phyloP scores from a whole-genome alignment of 2,113 vertebrate species.

The Dasyprocta punctata region DNA sequence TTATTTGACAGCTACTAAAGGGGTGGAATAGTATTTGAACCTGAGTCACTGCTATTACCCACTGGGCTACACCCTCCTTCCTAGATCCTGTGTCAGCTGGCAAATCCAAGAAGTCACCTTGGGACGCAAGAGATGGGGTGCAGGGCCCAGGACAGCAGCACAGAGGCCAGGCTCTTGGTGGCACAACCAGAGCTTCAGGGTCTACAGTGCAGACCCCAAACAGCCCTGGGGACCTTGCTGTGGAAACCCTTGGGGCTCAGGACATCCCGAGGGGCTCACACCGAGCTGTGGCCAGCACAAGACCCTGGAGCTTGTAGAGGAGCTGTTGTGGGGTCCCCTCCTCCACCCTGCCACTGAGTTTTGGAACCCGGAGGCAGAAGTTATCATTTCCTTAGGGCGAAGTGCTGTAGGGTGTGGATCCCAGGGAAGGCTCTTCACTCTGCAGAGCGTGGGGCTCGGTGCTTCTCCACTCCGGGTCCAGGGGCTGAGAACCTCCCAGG shows the following conservation, averaged over 20 bases:
- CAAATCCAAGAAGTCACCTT: neutral
- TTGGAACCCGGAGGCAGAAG: neutral
- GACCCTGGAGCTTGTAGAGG: neutral
- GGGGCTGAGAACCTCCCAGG: too few species aligned
- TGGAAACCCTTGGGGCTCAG: neutral
- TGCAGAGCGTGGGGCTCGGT: neutral
- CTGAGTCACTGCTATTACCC: neutral
- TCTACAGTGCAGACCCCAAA: neutral
- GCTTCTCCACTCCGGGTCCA: neutral
- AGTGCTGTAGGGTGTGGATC: neutral
- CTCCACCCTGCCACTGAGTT: neutral
- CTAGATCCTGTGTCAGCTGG: neutral
- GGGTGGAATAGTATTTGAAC: neutral
- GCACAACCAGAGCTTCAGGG: accelerated
- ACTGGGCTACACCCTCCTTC: neutral
- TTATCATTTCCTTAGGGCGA: neutral
- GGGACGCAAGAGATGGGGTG: neutral
- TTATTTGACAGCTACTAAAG: neutral
- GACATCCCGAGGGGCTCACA: neutral
- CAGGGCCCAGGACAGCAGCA: neutral
- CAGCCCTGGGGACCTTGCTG: neutral
- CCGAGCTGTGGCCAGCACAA: neutral
- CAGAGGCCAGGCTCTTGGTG: neutral
- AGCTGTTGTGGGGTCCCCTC: accelerated
- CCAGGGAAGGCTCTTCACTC: neutral